Percentiles rank a stretch among this genome's conserved stretches.
These are phyloP conservation scores for Tenthredo notha DNA, from an alignment of 2,888 invertebrate genomes.

Conservation along the genomic window DNA sequence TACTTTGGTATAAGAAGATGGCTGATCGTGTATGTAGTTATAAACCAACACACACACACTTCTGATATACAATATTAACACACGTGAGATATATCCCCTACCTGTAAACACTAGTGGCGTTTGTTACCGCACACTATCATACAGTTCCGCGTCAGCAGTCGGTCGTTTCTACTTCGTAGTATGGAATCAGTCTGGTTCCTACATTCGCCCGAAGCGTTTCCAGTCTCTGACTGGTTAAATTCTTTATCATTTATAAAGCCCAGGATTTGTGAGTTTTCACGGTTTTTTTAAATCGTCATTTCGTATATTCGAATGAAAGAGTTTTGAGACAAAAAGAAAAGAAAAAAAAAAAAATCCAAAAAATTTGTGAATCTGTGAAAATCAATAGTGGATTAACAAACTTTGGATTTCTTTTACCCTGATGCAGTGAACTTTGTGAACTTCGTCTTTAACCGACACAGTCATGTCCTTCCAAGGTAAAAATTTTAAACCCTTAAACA, in stretches of 20 bases:
- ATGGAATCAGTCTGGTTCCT: conserved; percentile 43
- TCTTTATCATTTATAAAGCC: conserved; percentile 18
- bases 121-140: conserved; percentile 17
- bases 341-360: neutral
- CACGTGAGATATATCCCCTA: neutral
- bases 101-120: conserved; percentile 7
- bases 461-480: conserved; percentile 20
- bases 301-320: neutral
- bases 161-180: conserved; percentile 19
- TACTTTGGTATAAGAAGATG: conserved; percentile 33
- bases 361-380: neutral
- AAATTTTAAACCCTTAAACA: neutral
- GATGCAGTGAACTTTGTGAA: neutral
- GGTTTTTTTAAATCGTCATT: neutral
- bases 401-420: neutral
- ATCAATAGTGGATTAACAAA: neutral
- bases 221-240: neutral
- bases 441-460: neutral
- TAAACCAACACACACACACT: neutral
- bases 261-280: neutral
- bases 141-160: conserved; percentile 25
- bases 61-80: neutral
- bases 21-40: conserved; percentile 18
- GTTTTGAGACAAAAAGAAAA: neutral
- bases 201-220: conserved; percentile 30